phyloP scores from a whole-genome alignment of 2,797 vertebrate species.

The Ispidina picta region DNA sequence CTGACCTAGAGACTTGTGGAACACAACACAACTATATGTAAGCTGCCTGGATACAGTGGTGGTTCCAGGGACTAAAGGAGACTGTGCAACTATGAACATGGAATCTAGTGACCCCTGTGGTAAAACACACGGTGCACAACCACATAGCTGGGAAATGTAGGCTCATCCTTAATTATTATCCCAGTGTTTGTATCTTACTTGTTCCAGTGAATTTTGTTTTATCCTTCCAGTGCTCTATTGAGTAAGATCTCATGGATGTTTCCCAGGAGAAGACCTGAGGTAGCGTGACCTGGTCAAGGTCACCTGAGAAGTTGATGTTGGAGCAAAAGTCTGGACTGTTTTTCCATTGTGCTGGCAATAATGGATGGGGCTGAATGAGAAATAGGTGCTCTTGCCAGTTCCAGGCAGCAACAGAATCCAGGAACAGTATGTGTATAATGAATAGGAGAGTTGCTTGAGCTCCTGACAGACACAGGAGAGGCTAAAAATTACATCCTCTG shows the following conservation, averaged over 20 bases:
- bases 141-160: not conserved
- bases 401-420: not conserved
- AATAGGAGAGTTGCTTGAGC: not conserved
- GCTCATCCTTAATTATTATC: not conserved
- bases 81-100: not conserved
- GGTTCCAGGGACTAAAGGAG: too few species aligned
- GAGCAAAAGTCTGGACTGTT: not conserved
- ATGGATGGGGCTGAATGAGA: not conserved
- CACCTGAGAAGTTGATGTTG: fast-evolving
- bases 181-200: not conserved
- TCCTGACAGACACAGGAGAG: not conserved
- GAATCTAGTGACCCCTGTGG: not conserved
- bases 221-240: not conserved
- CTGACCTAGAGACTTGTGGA: not conserved
- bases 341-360: not conserved
- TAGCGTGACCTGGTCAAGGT: not conserved
- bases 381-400: not conserved
- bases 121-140: not conserved
- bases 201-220: not conserved
- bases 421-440: not conserved
- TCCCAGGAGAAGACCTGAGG: not conserved
- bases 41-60: not conserved
- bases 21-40: fast-evolving
- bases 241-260: not conserved
- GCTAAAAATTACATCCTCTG: not conserved